Evolutionary conservation across 1,140 invertebrate species (phyloP), one percentile per base, ranked within the genome.

Genomic region (Drosophila tani): DNA sequence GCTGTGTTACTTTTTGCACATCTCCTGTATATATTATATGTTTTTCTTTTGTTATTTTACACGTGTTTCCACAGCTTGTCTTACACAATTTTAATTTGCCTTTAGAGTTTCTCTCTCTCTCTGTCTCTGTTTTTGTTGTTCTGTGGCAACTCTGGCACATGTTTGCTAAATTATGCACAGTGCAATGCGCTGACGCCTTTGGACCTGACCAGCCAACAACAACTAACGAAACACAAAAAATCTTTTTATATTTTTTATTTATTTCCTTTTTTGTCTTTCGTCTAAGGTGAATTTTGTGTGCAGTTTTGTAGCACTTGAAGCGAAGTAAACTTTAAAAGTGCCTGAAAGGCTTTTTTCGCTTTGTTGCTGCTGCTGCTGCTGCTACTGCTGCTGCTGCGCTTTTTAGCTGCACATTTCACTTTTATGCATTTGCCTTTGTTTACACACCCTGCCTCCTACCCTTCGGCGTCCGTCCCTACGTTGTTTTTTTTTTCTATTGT

Each of bases 151-250:
- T 70, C 24, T 73, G 55, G 41, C 75, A 81, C 83, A 85, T 86
- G 83, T 64, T 87, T 80, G 65, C 57, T 87, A 83, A 87, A 87
- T 83, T 87, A 87, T 82, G 77, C 83, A 79, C 58, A 74, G 57
- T 49, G 65, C 76, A 79, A 62, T 70, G 76, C 75, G 75, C 69
- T 64, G 60, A 71, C 65, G 58, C 71, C 70, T 53, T 57, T 60
- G 47, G 63, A 58, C 55, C 53, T 63, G 51, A 38, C 67, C 29
- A 60, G 64, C n/a, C 64, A 27, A 50, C 21, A 64, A 55, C 47
- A 60, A 41, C 24, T n/a, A 46, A 38, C 57, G 14, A 47, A 17
- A 63, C 27, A 21, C 14, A 17, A 63, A 57, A 49, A 38, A 55
- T 32, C 53, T 56, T 40, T 19, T 24, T 5, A 8, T 41, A 32